Base-by-base conservation (phyloP, 2,797 vertebrate species). In the Sardinella longiceps region DNA sequence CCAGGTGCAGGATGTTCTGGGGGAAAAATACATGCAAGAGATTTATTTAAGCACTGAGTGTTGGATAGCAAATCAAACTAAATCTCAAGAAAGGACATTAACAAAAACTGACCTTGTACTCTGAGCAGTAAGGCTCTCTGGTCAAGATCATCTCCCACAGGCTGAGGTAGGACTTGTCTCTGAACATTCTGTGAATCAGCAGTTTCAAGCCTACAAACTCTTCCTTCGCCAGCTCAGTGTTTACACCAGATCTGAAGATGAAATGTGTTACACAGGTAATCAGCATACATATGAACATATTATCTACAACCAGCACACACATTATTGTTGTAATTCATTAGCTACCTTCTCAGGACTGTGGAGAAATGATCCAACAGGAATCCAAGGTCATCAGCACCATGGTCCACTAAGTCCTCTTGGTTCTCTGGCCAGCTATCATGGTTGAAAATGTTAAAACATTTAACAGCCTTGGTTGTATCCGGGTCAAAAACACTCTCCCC, bases 61-160 rank as follows among this genome's bases (percentile, higher is more conserved):
- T 43, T 43, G 5, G 39, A 43, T 43, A 43, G 39, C 39, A 43
- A 43, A 43, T 2, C 39, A 2, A 5, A 43, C 39, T 2, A 2
- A 43, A 43, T 43, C 39, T 43, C 5, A 28, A 66, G 82, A 85
- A 77, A 63, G 20, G 43, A n/a, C n/a, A n/a, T n/a, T n/a, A n/a
- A n/a, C n/a, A n/a, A n/a, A n/a, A n/a, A n/a, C n/a, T n/a, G 28
- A 87, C 86, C 80, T 82, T 85, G 66, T 85, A 87, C 18, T 83
- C 63, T 45, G 70, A 84, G 10, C 85, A 88, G 84, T 86, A 88
- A 43, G 82, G 82, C 81, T 86, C 63, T 80, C 45, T 88, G 63
- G 84, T 89, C 46, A 82, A 66, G 84, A 86, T 88, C n/a, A 84
- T 25, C 70, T 89, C 85, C 88, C 84, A 85, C 70, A 89, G 85